A percentile compares a stretch with the other conserved stretches of the same genome.
Conservation (phyloP, 2,113 vertebrate species). For the Malurus elegans region DNA sequence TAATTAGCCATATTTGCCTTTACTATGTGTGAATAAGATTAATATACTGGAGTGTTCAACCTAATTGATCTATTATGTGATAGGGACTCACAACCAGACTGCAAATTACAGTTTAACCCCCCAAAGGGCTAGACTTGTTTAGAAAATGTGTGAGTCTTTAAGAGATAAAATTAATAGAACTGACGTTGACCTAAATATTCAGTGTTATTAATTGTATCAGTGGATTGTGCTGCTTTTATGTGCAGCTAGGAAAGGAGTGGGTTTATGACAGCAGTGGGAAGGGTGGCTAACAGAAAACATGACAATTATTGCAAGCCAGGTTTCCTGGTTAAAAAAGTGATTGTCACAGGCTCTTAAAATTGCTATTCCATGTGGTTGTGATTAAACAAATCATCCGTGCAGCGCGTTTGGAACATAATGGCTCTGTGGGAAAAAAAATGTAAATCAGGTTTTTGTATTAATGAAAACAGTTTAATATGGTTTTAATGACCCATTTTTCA, state of each 20-base stretch:
- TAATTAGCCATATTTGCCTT: conserved; percentile 65
- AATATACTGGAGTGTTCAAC: conserved; percentile 67
- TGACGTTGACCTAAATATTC: conserved; percentile 66
- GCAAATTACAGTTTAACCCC: conserved; percentile 70
- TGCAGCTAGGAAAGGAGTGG: background rate
- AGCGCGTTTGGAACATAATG: conserved; percentile 33
- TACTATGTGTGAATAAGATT: conserved; percentile 65
- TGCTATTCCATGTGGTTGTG: conserved; percentile 61
- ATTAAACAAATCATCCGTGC: conserved; percentile 66
- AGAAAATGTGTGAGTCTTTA: conserved; percentile 67
- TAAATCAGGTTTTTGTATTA: conserved; percentile 71
- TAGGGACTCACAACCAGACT: conserved; percentile 64
- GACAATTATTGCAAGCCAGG: conserved; percentile 44
- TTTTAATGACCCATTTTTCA: conserved; percentile 73
- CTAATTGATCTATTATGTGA: conserved; percentile 72
- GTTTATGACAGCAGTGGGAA: conserved; percentile 34
- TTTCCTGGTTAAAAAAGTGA: conserved; percentile 59
- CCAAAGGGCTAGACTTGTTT: conserved; percentile 70
- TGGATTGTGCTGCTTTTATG: conserved; percentile 49
- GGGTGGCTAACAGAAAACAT: conserved; percentile 36
- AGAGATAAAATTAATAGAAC: conserved; percentile 72
- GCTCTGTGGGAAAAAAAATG: conserved; percentile 70
- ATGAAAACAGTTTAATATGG: conserved; percentile 70
- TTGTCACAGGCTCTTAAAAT: conserved; percentile 56
- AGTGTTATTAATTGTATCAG: conserved; percentile 59